These are phyloP conservation scores for Abrostola triplasia DNA, from an alignment of 2,888 invertebrate species.

Conservation along the genomic window DNA sequence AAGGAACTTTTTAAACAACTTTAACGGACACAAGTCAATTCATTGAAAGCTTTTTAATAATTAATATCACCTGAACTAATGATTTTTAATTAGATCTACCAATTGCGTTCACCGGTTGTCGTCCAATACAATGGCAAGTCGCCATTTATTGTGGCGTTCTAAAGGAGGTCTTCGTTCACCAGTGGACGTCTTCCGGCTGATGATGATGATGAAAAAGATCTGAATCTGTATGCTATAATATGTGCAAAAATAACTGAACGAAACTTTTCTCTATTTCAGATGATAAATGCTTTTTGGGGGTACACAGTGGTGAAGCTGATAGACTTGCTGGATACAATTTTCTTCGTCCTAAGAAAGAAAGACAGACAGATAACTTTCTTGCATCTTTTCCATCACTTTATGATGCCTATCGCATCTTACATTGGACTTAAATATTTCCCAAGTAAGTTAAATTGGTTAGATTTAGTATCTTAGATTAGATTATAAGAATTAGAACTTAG, in stretches of 20 bases:
- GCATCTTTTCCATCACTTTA: constrained; percentile 95
- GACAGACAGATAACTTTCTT: constrained; percentile 93
- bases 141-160: too few relatives aligned
- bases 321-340: constrained; percentile 93
- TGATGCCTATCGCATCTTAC: constrained; percentile 85
- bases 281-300: constrained; percentile 33
- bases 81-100: too few relatives aligned
- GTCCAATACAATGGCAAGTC: too few relatives aligned
- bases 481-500: too few relatives aligned
- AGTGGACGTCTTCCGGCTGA: too few relatives aligned
- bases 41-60: too few relatives aligned
- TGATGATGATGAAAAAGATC: too few relatives aligned
- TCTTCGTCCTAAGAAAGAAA: constrained; percentile 94
- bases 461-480: neutral
- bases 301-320: constrained; percentile 92
- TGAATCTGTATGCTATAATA: neutral
- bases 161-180: too few relatives aligned
- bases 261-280: constrained; percentile 28
- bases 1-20: too few relatives aligned
- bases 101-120: too few relatives aligned
- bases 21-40: too few relatives aligned
- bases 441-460: constrained; percentile 75
- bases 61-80: too few relatives aligned
- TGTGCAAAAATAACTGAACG: neutral
- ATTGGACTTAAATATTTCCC: constrained; percentile 53